Evolutionary conservation across 2,888 invertebrate genomes (phyloP).

Genomic region (Pemphredon lugubris): DNA sequence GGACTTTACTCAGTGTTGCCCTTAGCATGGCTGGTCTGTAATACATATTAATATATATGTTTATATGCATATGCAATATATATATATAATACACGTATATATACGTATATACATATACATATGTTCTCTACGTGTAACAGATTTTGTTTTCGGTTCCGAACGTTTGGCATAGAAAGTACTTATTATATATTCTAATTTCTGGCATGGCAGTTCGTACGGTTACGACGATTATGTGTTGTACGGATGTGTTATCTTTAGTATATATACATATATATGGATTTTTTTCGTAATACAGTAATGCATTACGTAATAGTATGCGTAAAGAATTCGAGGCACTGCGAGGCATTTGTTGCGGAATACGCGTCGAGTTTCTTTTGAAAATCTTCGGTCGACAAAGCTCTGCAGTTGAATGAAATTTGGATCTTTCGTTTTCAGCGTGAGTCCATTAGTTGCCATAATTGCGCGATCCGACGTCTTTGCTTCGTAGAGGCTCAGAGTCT

Average conservation of each 20-base stretch:
- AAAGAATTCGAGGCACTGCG: neutral
- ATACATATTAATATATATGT: slow-evolving; percentile 54
- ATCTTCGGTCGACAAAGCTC: neutral
- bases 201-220: slow-evolving; percentile 77
- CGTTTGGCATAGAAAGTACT: slow-evolving; percentile 56
- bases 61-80: slow-evolving; percentile 54
- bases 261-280: slow-evolving; percentile 37
- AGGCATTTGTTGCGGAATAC: no score
- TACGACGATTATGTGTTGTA: slow-evolving; percentile 59
- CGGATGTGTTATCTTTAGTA: slow-evolving; percentile 55
- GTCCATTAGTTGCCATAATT: neutral
- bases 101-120: slow-evolving; percentile 53
- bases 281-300: slow-evolving; percentile 11
- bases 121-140: slow-evolving; percentile 46
- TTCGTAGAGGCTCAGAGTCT: slow-evolving; percentile 25
- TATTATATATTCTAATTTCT: slow-evolving; percentile 64
- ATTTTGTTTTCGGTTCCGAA: slow-evolving; percentile 49
- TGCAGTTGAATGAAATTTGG: neutral
- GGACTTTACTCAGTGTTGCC: slow-evolving; percentile 78
- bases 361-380: neutral
- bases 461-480: slow-evolving; percentile 14
- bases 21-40: slow-evolving; percentile 80
- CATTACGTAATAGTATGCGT: slow-evolving; percentile 9
- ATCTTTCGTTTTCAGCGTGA: slow-evolving; percentile 1
- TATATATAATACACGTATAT: slow-evolving; percentile 42